Evolutionary conservation across 1,140 invertebrate genomes (phyloP), one percentile per base, ranked within the genome.

Genomic region (Drosophila chauvacae): DNA sequence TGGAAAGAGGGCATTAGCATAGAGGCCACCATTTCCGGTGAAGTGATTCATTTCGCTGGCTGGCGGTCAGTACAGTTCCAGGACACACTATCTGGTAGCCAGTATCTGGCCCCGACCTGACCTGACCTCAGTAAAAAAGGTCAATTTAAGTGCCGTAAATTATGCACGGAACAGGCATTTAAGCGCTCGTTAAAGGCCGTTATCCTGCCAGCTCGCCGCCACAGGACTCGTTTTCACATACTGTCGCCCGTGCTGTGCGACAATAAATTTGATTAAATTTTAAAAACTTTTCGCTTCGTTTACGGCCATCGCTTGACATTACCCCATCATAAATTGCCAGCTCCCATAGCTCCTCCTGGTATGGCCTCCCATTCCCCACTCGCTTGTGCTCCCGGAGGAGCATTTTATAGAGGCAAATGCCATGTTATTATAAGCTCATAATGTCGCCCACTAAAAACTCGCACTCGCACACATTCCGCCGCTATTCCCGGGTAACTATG

Each of bases 111-210:
- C 33, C 33, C 11, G 28, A 48, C 18, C 7, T 10, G 16, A 16
- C 39, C 53, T 47, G 35, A 55, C 44, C 45, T 4, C 33, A 6
- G 30, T 4, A 11, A 51, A 87, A 87, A 88, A 77, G 84, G 83
- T 83, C 84, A 77, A 77, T 64, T 63, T 77, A 80, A 86, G 70
- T 71, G 50, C 37, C 42, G 77, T 88, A 80, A 87, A 80, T 86
- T 86, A 86, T 83, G 79, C 80, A 77, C 16, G 70, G 63, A 51
- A 65, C 71, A 35, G 78, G 65, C 83, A 76, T 83, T 86, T 80
- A 86, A 87, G 77, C 18, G 80, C 68, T 83, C 80, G 80, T 83
- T 88, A 83, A 80, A 79, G 53, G 42, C 51, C 69, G 42, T 85
- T 78, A 74, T 70, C 77, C 33, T n/a, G 57, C 39, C 7, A 9